These are phyloP conservation scores for Eubucco bourcierii DNA, from an alignment of 2,113 vertebrate species.

Conservation along the genomic window DNA sequence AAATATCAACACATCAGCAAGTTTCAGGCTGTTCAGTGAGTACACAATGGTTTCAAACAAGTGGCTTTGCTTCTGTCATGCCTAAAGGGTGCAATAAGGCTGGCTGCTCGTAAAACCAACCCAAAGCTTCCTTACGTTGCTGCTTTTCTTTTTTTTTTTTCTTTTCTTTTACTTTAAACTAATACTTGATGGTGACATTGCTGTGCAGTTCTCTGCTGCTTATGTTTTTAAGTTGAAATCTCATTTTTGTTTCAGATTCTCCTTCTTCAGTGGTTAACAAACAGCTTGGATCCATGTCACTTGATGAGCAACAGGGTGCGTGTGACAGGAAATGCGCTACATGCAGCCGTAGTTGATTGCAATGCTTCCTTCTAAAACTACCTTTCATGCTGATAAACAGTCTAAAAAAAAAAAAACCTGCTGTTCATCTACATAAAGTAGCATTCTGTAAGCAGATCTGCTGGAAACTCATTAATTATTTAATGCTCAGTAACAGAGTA, in stretches of 20 bases:
- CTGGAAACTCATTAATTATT: constrained; percentile 39
- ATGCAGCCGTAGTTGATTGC: constrained; percentile 72
- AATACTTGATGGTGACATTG: constrained; percentile 76
- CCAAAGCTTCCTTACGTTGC: constrained; percentile 61
- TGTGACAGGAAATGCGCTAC: constrained; percentile 75
- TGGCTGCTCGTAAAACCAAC: constrained; percentile 62
- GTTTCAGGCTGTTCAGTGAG: constrained; percentile 40
- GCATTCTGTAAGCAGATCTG: constrained; percentile 42
- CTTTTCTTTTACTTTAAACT: constrained; percentile 62
- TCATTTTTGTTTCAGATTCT: constrained; percentile 98
- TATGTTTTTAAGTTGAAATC: constrained; percentile 86
- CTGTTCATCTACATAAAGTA: constrained; percentile 47
- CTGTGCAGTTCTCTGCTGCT: constrained; percentile 81
- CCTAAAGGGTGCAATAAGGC: constrained; percentile 37
- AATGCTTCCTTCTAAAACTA: constrained; percentile 55
- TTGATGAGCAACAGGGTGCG: constrained; percentile 97
- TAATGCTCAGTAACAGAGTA: not conserved
- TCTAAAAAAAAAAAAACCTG: constrained; percentile 52
- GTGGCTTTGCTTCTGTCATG: constrained; percentile 64
- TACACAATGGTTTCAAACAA: constrained; percentile 37
- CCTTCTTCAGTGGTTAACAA: constrained; percentile 98
- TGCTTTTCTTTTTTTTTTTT: constrained; percentile 50
- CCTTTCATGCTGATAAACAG: constrained; percentile 54
- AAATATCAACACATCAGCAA: not conserved
- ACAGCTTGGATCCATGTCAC: constrained; percentile 99